Conservation (phyloP, 2,113 vertebrate genomes). For the Ciconia maguari region DNA sequence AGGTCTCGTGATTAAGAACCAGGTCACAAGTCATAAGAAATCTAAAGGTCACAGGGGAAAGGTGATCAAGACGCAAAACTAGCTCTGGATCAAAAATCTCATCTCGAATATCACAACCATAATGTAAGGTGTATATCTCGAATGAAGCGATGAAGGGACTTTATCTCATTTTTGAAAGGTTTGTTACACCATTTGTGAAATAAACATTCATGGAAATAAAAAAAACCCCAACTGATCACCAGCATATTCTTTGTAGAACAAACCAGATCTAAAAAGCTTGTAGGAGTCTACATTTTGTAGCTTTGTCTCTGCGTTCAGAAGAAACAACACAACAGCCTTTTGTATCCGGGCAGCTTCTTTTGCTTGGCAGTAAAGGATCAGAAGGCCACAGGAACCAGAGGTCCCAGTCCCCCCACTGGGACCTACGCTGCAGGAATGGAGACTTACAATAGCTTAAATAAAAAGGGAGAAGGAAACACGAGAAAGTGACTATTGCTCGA, state of each 20-base stretch:
- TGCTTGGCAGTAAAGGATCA: not conserved
- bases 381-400: not conserved
- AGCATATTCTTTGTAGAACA: not conserved
- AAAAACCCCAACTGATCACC: not conserved
- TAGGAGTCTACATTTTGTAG: not conserved
- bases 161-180: not conserved
- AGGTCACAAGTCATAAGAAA: not conserved
- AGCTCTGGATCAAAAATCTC: not conserved
- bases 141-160: not conserved
- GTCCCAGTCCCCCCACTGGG: not conserved
- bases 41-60: conserved; percentile 6
- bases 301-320: not conserved
- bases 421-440: not conserved
- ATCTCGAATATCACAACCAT: not conserved
- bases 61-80: conserved; percentile 33
- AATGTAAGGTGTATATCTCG: conserved; percentile 10
- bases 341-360: not conserved
- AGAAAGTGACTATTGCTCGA: not conserved
- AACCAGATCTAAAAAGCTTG: not conserved
- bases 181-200: not conserved
- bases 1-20: not conserved
- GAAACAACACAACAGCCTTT: not conserved
- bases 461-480: not conserved
- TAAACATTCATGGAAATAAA: not conserved
- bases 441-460: not conserved